phyloP scores from a whole-genome alignment of 2,888 invertebrate species.

The Prostheceraeus crozeri region DNA sequence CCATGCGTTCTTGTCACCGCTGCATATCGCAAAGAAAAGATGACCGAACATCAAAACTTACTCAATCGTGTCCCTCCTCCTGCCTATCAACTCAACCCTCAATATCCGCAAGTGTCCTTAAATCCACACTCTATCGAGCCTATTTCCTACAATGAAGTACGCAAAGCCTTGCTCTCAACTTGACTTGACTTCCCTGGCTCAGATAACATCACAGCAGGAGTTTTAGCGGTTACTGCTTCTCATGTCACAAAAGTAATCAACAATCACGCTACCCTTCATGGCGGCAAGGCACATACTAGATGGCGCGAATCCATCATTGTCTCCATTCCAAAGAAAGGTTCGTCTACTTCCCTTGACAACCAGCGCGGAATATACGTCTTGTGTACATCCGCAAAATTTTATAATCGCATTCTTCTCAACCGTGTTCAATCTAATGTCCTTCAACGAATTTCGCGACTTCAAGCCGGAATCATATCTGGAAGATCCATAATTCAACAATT shows the following conservation, averaged over 20 bases:
- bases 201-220: conserved; percentile 5
- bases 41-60: no score
- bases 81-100: no score
- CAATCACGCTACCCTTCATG: neutral
- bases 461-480: conserved; percentile 27
- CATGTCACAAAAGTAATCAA: conserved; percentile 20
- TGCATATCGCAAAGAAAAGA: no score
- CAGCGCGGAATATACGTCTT: conserved; percentile 7
- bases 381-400: conserved; percentile 12
- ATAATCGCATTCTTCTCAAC: neutral
- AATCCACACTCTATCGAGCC: no score
- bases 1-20: no score
- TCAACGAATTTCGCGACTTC: conserved; percentile 12
- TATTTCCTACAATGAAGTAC: conserved; percentile 30
- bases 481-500: conserved; percentile 29
- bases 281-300: conserved; percentile 11
- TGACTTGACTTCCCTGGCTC: conserved; percentile 2
- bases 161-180: conserved; percentile 29
- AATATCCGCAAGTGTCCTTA: no score
- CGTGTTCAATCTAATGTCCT: neutral
- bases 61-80: no score
- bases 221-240: neutral
- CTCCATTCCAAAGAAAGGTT: conserved; percentile 17
- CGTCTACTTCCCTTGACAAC: neutral
- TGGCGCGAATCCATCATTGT: conserved; percentile 14